These are phyloP conservation scores for Mystacornis crossleyi DNA, from an alignment of 2,113 vertebrate genomes.

Conservation along the genomic window DNA sequence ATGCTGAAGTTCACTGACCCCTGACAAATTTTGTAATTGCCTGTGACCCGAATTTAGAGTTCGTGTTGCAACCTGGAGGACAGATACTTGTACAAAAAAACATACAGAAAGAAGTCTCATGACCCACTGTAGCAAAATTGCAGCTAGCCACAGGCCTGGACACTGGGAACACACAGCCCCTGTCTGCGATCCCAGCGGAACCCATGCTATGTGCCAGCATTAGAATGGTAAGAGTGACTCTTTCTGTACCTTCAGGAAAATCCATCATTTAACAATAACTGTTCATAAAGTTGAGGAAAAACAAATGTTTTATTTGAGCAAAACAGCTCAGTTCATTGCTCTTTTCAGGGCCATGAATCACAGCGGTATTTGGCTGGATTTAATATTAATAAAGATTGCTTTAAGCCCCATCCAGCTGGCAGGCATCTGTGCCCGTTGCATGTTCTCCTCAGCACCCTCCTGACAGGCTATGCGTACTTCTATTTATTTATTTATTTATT, in stretches of 20 bases:
- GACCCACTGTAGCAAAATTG: neutral
- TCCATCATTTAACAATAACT: neutral
- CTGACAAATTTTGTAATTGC: neutral
- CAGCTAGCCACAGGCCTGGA: neutral
- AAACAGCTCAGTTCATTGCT: neutral
- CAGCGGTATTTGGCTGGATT: neutral
- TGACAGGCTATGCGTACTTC: neutral
- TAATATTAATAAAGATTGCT: conserved; percentile 6
- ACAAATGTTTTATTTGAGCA: neutral
- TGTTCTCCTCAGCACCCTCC: neutral
- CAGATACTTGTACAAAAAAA: neutral
- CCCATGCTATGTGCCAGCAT: neutral
- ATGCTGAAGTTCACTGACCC: neutral
- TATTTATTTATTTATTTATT: neutral
- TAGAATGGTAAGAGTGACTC: neutral
- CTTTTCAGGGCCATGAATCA: neutral
- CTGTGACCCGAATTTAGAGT: neutral
- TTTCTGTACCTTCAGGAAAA: neutral
- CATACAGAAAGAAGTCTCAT: neutral
- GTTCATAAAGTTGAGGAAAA: neutral
- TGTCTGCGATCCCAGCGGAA: neutral
- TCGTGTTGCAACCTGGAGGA: neutral
- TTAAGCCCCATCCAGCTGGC: neutral
- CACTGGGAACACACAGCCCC: neutral
- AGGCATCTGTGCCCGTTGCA: neutral